phyloP scores from a whole-genome alignment of 1,140 invertebrate genomes.

The Bombus consobrinus region DNA sequence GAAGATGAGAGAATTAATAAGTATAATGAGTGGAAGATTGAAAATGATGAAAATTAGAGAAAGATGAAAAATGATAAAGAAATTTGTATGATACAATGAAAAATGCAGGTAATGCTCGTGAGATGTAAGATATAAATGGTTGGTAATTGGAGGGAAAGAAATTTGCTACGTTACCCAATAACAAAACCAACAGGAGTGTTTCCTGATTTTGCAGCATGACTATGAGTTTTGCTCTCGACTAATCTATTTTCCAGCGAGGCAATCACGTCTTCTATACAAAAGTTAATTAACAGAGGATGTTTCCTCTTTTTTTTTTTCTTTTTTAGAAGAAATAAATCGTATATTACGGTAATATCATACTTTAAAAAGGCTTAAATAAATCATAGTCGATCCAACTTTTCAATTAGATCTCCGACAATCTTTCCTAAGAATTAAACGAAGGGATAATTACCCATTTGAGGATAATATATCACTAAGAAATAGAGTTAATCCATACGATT shows the following conservation, averaged over 20 bases:
- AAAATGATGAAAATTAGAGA: background rate
- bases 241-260: slow-evolving; percentile 5
- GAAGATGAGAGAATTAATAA: too few relatives aligned
- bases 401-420: background rate
- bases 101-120: background rate
- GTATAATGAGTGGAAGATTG: background rate
- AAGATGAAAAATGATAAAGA: background rate
- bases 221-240: background rate
- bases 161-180: background rate
- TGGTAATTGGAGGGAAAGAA: background rate
- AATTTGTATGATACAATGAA: background rate
- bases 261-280: slow-evolving; percentile 7
- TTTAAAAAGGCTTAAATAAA: background rate
- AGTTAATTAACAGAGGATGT: background rate
- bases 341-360: background rate
- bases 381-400: background rate
- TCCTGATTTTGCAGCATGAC: background rate
- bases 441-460: background rate
- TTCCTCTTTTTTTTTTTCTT: background rate
- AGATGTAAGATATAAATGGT: background rate
- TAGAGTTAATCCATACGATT: background rate
- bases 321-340: background rate
- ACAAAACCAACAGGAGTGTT: background rate
- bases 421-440: background rate
- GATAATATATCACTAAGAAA: background rate